Conservation (phyloP, 2,888 invertebrate species). For the Netelia fuscicornis region DNA sequence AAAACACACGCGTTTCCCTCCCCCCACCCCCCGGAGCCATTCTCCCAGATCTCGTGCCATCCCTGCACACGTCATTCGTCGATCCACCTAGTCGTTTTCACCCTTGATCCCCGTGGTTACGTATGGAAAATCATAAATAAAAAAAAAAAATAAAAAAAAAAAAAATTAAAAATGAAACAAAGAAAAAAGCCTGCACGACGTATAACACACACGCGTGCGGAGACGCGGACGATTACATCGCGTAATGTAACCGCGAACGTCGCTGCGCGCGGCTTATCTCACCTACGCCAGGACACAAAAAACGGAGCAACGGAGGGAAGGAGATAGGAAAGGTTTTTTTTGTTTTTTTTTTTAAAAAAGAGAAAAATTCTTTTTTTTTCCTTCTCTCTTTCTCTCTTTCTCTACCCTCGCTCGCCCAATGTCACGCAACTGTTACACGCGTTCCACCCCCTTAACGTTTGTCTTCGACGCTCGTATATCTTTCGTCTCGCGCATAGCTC, state of each 20-base stretch:
- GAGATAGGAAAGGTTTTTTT: slow-evolving; percentile 30
- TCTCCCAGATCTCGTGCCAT: slow-evolving; percentile 5
- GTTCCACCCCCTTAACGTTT: slow-evolving; percentile 48
- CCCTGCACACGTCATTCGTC: not conserved
- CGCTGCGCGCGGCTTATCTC: slow-evolving; percentile 61
- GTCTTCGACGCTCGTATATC: slow-evolving; percentile 53
- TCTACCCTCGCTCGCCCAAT: slow-evolving; percentile 58
- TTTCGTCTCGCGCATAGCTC: not conserved
- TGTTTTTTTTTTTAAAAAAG: slow-evolving; percentile 6
- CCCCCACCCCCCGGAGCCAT: not conserved
- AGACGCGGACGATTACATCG: slow-evolving; percentile 62
- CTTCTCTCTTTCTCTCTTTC: slow-evolving; percentile 1
- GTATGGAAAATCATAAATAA: slow-evolving; percentile 50
- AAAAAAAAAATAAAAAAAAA: not conserved
- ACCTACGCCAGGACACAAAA: slow-evolving; percentile 64
- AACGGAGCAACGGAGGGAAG: slow-evolving; percentile 41
- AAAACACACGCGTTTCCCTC: not conserved
- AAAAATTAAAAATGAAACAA: too few relatives aligned
- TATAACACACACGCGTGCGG: slow-evolving; percentile 28
- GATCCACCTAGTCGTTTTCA: not conserved
- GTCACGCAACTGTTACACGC: slow-evolving; percentile 65
- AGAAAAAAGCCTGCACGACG: too few relatives aligned
- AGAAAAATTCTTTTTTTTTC: not conserved
- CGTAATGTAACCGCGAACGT: slow-evolving; percentile 61
- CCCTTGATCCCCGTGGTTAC: slow-evolving; percentile 4